A percentile compares a stretch with the other conserved stretches of the same genome.
Evolutionary conservation across 2,797 vertebrate genomes (phyloP).

Genomic region (Scarus forsteni): DNA sequence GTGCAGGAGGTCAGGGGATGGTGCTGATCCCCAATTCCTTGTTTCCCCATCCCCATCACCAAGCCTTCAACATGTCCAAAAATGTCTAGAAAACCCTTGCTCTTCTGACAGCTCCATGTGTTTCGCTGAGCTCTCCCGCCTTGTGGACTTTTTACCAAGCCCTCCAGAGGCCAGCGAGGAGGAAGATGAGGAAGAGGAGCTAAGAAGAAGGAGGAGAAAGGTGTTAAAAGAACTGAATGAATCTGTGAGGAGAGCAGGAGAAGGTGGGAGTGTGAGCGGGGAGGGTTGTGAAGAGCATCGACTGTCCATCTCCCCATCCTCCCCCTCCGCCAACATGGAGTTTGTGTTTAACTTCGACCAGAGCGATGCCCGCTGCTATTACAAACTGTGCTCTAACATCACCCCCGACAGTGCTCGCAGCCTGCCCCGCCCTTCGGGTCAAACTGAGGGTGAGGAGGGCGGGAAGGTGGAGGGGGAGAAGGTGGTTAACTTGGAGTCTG

Average conservation of each 20-base stretch:
- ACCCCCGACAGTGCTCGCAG: conserved; percentile 86
- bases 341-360: conserved; percentile 84
- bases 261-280: conserved; percentile 30
- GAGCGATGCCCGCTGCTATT: conserved; percentile 84
- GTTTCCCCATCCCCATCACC: conserved; percentile 3
- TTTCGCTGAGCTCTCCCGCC: conserved; percentile 84
- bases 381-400: conserved; percentile 88
- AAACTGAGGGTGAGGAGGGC: conserved; percentile 14
- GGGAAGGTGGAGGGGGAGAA: conserved; percentile 28
- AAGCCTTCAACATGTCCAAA: conserved; percentile 1
- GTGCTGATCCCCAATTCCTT: conserved; percentile 53
- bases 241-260: conserved; percentile 30
- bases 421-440: conserved; percentile 40
- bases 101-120: conserved; percentile 78
- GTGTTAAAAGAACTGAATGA: conserved; percentile 41
- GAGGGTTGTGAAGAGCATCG: conserved; percentile 32
- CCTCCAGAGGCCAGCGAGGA: conserved; percentile 79
- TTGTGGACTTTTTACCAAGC: conserved; percentile 78
- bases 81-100: conserved; percentile 24
- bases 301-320: conserved; percentile 13
- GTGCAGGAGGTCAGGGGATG: conserved; percentile 54
- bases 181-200: conserved; percentile 72
- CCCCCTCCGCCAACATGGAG: conserved; percentile 61
- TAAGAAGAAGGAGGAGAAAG: conserved; percentile 54
- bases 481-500: conserved; percentile 15